A percentile compares a stretch with the other conserved stretches of the same genome.
phyloP scores from a whole-genome alignment of 2,797 vertebrate species.

The Gila robusta region DNA sequence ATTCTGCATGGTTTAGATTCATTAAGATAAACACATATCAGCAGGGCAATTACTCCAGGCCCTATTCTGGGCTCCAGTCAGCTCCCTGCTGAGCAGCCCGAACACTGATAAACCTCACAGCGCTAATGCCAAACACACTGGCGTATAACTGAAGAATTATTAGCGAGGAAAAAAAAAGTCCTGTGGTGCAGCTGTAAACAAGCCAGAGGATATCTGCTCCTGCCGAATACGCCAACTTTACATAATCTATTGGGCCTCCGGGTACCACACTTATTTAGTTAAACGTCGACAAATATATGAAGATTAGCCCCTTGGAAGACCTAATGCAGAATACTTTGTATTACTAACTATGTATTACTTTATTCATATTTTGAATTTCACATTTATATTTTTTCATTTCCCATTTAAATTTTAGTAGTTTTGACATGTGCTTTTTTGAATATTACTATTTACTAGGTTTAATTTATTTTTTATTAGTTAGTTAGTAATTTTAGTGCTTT shows the following conservation, averaged over 20 bases:
- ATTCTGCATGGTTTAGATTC: slow-evolving; percentile 41
- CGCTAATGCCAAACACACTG: slow-evolving; percentile 29
- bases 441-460: neutral
- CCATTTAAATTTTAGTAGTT: neutral
- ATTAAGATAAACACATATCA: slow-evolving; percentile 49
- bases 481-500: neutral
- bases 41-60: slow-evolving; percentile 38
- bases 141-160: slow-evolving; percentile 17
- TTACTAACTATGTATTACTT: neutral
- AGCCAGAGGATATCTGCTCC: neutral
- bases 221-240: neutral
- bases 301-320: neutral
- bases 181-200: slow-evolving; percentile 31
- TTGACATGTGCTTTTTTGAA: neutral
- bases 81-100: slow-evolving; percentile 28
- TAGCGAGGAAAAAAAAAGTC: neutral
- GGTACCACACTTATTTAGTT: neutral
- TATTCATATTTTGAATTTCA: neutral
- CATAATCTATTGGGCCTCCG: neutral
- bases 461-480: neutral
- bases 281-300: neutral
- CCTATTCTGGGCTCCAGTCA: slow-evolving; percentile 31
- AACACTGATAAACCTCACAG: slow-evolving; percentile 28
- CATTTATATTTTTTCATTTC: neutral
- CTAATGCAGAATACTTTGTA: neutral